A percentile compares a stretch with the other conserved stretches of the same genome.
phyloP scores from a whole-genome alignment of 2,888 invertebrate species.

The Neria commutata region DNA sequence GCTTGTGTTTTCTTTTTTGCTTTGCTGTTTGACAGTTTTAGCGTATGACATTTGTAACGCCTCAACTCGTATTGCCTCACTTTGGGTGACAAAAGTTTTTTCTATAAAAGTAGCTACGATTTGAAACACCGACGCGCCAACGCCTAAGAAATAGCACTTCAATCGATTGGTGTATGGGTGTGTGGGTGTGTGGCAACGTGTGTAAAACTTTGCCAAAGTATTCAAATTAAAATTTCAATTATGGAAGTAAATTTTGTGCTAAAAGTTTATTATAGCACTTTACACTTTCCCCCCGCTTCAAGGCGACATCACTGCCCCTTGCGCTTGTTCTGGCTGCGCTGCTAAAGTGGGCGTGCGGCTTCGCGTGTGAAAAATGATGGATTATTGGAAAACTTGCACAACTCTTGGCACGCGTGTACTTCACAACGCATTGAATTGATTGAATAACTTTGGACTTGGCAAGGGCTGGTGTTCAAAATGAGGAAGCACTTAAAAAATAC shows the following conservation, averaged over 20 bases:
- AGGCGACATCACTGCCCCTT: too few species aligned
- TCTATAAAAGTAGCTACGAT: too few species aligned
- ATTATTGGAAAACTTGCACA: background rate
- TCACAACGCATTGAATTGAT: too few species aligned
- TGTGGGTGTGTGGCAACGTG: background rate
- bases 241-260: slow-evolving; percentile 50
- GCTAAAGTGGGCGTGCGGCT: slow-evolving; percentile 1
- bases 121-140: too few species aligned
- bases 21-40: background rate
- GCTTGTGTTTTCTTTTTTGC: background rate
- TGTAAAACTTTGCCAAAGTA: slow-evolving; percentile 48
- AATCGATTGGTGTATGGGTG: background rate
- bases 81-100: background rate
- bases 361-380: background rate
- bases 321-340: slow-evolving; percentile 39
- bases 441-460: too few species aligned
- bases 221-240: slow-evolving; percentile 54
- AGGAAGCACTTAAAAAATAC: too few species aligned
- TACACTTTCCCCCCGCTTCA: slow-evolving; percentile 13
- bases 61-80: too few species aligned
- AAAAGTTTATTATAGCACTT: slow-evolving; percentile 52
- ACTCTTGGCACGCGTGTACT: too few species aligned
- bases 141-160: too few species aligned
- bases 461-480: too few species aligned
- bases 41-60: background rate